These are phyloP conservation scores for Ivindomyrus marchei DNA, from an alignment of 2,113 vertebrate genomes.

Conservation along the genomic window DNA sequence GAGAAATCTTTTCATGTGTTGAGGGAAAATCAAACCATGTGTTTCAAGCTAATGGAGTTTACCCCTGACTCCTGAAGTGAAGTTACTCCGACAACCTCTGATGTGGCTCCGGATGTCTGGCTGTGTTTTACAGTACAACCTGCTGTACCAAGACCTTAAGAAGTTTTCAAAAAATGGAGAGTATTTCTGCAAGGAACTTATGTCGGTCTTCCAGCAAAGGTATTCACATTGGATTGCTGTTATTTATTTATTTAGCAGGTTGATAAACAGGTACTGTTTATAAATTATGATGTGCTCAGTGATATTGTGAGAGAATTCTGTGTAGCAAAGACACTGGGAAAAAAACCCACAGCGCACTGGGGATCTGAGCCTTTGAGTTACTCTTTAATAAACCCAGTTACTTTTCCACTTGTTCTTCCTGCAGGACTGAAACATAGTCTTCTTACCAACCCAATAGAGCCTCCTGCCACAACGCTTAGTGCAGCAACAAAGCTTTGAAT, in stretches of 20 bases:
- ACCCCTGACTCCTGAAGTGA: neutral
- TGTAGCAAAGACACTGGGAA: neutral
- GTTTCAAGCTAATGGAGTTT: neutral
- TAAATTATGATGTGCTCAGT: neutral
- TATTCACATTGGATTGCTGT: conserved; percentile 32
- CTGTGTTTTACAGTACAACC: conserved; percentile 66
- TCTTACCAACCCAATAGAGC: neutral
- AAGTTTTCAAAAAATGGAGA: conserved; percentile 75
- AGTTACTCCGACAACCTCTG: neutral
- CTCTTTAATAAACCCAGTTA: neutral
- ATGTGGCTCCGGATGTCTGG: neutral
- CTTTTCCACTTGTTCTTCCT: neutral
- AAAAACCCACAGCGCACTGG: neutral
- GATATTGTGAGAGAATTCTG: neutral
- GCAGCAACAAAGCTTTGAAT: neutral
- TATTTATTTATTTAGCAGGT: neutral
- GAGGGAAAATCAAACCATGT: neutral
- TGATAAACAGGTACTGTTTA: neutral
- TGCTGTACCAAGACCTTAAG: conserved; percentile 76
- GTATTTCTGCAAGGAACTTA: conserved; percentile 76
- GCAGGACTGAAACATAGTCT: neutral
- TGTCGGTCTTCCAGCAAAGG: conserved; percentile 78
- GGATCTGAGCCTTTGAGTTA: neutral
- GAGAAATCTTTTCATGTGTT: neutral
- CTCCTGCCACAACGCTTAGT: neutral